Base-by-base conservation (phyloP, 2,113 vertebrate species). In the Elephas maximus region DNA sequence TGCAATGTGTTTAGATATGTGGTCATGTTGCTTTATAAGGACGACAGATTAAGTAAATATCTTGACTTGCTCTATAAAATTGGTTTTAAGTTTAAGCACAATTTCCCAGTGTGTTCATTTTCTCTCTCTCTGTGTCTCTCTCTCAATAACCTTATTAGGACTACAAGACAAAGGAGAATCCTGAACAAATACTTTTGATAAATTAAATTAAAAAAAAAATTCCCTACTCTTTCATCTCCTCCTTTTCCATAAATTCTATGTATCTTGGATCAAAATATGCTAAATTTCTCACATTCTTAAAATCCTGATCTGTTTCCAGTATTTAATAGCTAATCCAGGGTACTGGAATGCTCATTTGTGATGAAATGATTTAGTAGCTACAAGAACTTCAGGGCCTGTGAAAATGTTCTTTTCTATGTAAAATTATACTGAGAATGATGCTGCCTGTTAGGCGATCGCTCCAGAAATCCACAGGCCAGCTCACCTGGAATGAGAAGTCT, bases 11-110 rank as follows among this genome's bases (percentile, higher is more conserved):
- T 97, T 98, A 98, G 94, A 92, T 94, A 82, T 96, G 95, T 97
- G 96, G 93, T 84, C 96, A 95, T 97, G 97, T 97, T 93, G 92
- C 97, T 98, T 98, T 96, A 97, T 98, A 99, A 99, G 99, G 99
- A 99, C 98, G 97, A 90, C 90, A 98, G 99, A 99, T 99, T 99
- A 99, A 99, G 98, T 97, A 99, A 99, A 99, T 99, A 99, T 97
- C 97, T 98, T 97, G 98, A 98, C 98, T 98, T 98, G 98, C 95
- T 97, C 97, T 97, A 92, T 97, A 98, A 98, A 98, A 99, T 97
- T 95, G 99, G 94, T 82, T 98, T 95, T 30, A 77, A 71, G 94
- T 98, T 96, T 87, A 98, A 94, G 88, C 20, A 90, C 53, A 92
- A 57, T 98, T 97, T 98, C 5, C 0, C 87, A 97, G 48, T 88